Base-by-base conservation (phyloP, 1,140 invertebrate species). In the Vanessa tameamea region DNA sequence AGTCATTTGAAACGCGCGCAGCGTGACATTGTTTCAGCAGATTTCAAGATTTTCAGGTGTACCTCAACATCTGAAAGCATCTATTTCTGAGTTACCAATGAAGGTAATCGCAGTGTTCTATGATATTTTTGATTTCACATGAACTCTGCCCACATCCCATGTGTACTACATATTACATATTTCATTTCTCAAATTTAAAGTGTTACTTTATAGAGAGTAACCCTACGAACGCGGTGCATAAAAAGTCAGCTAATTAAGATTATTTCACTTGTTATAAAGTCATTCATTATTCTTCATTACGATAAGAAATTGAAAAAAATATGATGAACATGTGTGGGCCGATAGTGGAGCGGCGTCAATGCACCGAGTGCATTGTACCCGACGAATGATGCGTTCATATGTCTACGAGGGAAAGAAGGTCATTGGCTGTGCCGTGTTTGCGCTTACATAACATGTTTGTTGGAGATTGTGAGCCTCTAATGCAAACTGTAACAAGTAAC, bases 301-400 rank as follows among this genome's bases (percentile, higher is more conserved):
- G 85, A 88, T 88, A 85, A 85, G 59, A 72, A 79, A 69, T 78
- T 79, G 76, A 83, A 75, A 84, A 79, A 82, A 80, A 84, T 85
- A 87, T 82, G 84, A 85, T 83, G 81, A 83, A 81, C 82, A 82
- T 88, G 88, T 87, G 87, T 87, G 87, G 85, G 83, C 84, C 75
- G 87, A 87, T 89, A 89, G 80, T 77, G 57, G 20, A 13, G 72
- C 77, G 78, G 74, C 83, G 86, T 86, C 83, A 87, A 84, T 86
- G 86, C 85, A 83, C 82, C 79, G 85, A 73, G 89, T 86, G 87
- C 89, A 88, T 87, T 82, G 87, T 84, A 85, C 87, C 79, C 84
- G 13, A 65, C 83, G 80, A 88, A 83, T 89, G 87, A 89, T 89
- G 89, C 87, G 89, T 88, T 90, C 85, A 86, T 86, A 82, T 86